Conservation (phyloP, 2,113 vertebrate species). For the Gadus macrocephalus region DNA sequence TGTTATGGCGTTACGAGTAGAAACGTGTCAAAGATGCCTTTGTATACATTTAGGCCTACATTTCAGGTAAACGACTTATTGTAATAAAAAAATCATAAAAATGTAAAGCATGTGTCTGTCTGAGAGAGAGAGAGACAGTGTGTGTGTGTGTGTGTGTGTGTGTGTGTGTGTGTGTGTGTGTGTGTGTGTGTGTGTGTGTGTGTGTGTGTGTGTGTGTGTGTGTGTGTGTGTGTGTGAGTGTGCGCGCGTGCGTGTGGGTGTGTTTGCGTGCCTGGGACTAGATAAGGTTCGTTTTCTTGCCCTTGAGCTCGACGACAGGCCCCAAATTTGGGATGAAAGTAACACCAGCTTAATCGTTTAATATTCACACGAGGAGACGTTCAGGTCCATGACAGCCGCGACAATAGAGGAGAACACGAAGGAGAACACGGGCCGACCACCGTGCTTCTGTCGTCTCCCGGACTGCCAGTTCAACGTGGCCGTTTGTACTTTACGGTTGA, state of each 20-base stretch:
- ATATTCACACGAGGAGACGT: conserved; percentile 33
- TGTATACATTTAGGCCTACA: neutral
- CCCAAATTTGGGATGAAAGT: conserved; percentile 11
- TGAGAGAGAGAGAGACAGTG: neutral
- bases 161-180: conserved; percentile 3
- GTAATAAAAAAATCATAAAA: neutral
- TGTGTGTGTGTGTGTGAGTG: neutral
- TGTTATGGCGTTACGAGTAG: neutral
- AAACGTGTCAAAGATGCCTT: neutral
- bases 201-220: too few species aligned
- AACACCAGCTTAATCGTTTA: conserved; percentile 30
- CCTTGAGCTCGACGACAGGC: conserved; percentile 29
- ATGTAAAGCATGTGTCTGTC: neutral
- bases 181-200: neutral
- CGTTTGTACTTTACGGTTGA: neutral
- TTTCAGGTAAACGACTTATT: neutral
- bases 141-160: neutral
- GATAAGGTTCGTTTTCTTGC: conserved; percentile 8
- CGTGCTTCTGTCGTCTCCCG: conserved; percentile 20
- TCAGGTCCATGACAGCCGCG: conserved; percentile 1
- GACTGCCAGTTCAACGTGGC: conserved; percentile 5
- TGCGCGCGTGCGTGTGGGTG: conserved; percentile 2
- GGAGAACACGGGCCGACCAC: conserved; percentile 15
- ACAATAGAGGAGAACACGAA: conserved; percentile 16
- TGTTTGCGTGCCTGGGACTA: neutral